Evolutionary conservation across 1,140 invertebrate species (phyloP).

Genomic region (Oscheius sp.): DNA sequence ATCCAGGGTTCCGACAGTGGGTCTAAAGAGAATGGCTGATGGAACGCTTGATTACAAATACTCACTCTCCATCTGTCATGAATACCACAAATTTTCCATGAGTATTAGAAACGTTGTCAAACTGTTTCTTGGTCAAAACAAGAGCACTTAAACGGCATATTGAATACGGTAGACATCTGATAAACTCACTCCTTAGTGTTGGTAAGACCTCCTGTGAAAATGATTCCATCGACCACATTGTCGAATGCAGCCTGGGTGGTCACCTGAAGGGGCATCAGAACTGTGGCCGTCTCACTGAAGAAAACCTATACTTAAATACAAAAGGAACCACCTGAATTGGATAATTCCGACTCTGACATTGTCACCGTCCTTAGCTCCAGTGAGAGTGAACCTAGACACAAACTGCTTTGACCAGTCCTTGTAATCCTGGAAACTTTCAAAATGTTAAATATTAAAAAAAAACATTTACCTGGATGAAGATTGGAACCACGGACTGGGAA

Average conservation of each 20-base stretch:
- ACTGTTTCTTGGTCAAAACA: neutral
- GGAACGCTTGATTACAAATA: too few species aligned
- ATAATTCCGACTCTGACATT: neutral
- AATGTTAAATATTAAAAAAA: too few species aligned
- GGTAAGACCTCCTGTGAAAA: neutral
- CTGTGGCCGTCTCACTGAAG: neutral
- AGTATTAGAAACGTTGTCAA: too few species aligned
- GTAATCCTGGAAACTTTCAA: neutral
- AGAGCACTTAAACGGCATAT: neutral
- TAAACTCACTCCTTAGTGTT: neutral
- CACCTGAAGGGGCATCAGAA: neutral
- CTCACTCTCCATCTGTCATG: neutral
- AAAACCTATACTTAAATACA: too few species aligned
- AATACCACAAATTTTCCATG: neutral
- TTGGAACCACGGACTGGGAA: neutral
- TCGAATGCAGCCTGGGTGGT: neutral
- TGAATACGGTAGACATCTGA: too few species aligned
- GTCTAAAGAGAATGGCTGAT: too few species aligned
- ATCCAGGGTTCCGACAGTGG: neutral
- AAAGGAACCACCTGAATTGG: too few species aligned
- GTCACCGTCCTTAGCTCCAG: neutral
- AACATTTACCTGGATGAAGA: neutral
- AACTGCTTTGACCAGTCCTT: neutral
- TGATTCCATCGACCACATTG: neutral
- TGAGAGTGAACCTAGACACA: neutral